Percentiles rank a stretch among this genome's conserved stretches.
phyloP scores from a whole-genome alignment of 1,140 invertebrate genomes.

The Caenorhabditis inopinata region DNA sequence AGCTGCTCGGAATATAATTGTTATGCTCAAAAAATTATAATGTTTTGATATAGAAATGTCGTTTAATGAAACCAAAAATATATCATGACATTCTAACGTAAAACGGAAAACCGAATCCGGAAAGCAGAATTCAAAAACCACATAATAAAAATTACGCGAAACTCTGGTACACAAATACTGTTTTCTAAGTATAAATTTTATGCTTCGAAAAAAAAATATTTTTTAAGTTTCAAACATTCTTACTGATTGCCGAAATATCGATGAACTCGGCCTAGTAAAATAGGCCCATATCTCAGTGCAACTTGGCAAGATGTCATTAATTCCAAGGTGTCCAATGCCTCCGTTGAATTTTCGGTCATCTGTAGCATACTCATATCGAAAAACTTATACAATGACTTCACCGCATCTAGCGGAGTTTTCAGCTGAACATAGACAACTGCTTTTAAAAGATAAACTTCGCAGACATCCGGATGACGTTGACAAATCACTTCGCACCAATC shows the following conservation, averaged over 20 bases:
- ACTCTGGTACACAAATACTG: too few relatives aligned
- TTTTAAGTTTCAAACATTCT: too few relatives aligned
- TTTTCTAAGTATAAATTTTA: too few relatives aligned
- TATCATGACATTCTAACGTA: too few relatives aligned
- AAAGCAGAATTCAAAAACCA: too few relatives aligned
- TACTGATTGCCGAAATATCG: not conserved
- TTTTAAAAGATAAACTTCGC: not conserved
- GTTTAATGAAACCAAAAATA: too few relatives aligned
- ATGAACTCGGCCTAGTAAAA: not conserved
- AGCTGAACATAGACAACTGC: not conserved
- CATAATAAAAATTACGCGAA: too few relatives aligned
- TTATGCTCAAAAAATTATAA: too few relatives aligned
- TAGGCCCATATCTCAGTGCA: not conserved
- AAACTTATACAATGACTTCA: not conserved
- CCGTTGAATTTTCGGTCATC: not conserved
- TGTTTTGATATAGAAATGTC: too few relatives aligned
- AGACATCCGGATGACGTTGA: not conserved
- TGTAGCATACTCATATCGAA: not conserved
- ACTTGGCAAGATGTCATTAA: not conserved
- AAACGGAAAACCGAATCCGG: too few relatives aligned
- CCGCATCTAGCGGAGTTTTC: not conserved
- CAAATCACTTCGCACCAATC: not conserved
- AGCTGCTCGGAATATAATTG: too few relatives aligned
- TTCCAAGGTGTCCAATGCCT: not conserved
- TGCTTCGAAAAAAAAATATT: too few relatives aligned